Base-by-base conservation (phyloP, 1,140 invertebrate species). In the Diorhabda elongata region DNA sequence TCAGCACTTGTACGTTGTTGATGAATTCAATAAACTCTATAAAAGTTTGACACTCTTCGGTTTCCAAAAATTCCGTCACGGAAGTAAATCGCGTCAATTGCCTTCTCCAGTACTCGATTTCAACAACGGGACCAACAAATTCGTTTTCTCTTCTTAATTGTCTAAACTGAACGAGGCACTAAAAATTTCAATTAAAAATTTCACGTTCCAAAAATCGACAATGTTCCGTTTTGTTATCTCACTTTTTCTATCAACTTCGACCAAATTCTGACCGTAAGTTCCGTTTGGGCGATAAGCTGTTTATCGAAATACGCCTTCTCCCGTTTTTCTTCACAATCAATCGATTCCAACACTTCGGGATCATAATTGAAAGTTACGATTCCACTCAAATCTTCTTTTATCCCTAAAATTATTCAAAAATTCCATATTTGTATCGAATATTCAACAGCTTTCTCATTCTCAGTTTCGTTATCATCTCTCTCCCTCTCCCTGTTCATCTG, bases 31-130 rank as follows among this genome's bases (percentile, higher is more conserved):
- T 75, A 79, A 89, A 87, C 76, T 89, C 83, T 78, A 91, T 85
- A 75, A 89, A 88, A 74, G 84, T 85, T 71, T 87, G 82, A 69
- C 87, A 86, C 64, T 85, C 84, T 69, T 82, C 84, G 66, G 85
- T 88, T 75, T 88, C 89, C 73, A 92, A 86, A 75, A 94, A 92
- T 76, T 94, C 90, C 0, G 91, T 87, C 44, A 95, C 89, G 9
- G 89, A 91, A 42, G 91, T 92, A 80, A 94, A 94, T 59, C 87
- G 88, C 0, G 89, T 88, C 61, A 92, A 83, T 67, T 92, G 87
- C 74, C 90, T 86, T 71, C 92, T 86, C 93, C 93, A 94, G 75
- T 94, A 91, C 52, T 89, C 89, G 45, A 95, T 81, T 81, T 95
- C 93, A 3, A 89, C 90, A 2, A 89, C 79, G 2, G 93, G 93